These are phyloP conservation scores for Himalopsyche japonica DNA, from an alignment of 2,888 invertebrate genomes.

Conservation along the genomic window DNA sequence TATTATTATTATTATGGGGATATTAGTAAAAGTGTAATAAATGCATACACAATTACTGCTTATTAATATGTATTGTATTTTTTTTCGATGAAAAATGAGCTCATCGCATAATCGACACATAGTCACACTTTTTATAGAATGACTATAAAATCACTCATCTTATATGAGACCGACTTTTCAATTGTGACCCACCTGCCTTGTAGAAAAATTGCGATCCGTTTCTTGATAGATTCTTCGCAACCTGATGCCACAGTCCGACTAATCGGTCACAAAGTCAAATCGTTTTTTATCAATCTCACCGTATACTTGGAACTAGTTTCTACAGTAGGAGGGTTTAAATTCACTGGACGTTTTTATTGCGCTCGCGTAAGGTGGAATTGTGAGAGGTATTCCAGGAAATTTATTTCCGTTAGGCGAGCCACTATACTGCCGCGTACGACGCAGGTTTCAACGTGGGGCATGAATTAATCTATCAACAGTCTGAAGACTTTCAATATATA, in stretches of 20 bases:
- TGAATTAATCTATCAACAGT: not conserved
- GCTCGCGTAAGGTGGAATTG: not conserved
- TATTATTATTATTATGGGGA: too few species aligned
- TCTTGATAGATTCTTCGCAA: not conserved
- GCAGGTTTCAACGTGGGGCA: not conserved
- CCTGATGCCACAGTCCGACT: not conserved
- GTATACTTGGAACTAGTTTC: not conserved
- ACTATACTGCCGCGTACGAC: not conserved
- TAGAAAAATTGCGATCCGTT: not conserved
- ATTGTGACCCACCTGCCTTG: not conserved
- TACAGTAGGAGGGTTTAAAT: not conserved
- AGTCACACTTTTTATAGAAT: too few species aligned
- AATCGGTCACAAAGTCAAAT: conserved; percentile 19
- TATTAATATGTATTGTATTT: too few species aligned
- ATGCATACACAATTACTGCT: too few species aligned
- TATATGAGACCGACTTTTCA: not conserved
- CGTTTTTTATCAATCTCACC: conserved; percentile 4
- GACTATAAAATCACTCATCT: not conserved
- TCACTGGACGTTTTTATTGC: not conserved
- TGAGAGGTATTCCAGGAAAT: not conserved
- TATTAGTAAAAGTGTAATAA: too few species aligned
- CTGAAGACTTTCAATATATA: too few species aligned
- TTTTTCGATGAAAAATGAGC: not conserved
- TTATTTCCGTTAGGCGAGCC: not conserved
- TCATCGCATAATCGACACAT: too few species aligned